Percentiles rank a stretch among this genome's conserved stretches.
Evolutionary conservation across 2,797 vertebrate species (phyloP).

Genomic region (Notamacropus eugenii): DNA sequence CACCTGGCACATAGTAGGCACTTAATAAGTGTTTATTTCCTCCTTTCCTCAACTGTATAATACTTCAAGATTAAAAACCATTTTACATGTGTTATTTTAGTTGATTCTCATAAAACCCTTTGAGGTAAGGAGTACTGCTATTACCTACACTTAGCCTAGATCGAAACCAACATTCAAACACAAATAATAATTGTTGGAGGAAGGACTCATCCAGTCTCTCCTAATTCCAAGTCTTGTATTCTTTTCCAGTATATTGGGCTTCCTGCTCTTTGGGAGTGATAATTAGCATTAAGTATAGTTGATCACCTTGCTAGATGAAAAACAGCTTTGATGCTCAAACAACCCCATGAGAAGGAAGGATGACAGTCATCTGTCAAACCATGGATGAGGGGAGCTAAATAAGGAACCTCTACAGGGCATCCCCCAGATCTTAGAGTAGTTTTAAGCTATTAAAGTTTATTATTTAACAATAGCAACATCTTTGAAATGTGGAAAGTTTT

Average conservation of each 20-base stretch:
- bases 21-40: not conserved
- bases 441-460: not conserved
- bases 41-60: not conserved
- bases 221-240: not conserved
- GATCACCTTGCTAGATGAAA: not conserved
- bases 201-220: not conserved
- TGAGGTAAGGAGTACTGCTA: not conserved
- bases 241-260: not conserved
- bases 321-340: not conserved
- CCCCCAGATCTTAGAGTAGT: not conserved
- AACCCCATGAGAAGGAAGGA: not conserved
- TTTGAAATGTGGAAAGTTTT: not conserved
- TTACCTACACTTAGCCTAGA: not conserved
- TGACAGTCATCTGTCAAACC: not conserved
- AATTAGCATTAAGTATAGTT: not conserved
- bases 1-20: not conserved
- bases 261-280: not conserved
- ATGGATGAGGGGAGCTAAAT: not conserved
- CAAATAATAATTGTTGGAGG: not conserved
- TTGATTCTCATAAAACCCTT: not conserved
- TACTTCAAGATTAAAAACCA: not conserved
- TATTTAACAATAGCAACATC: not conserved
- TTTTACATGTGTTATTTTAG: not conserved
- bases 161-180: not conserved
- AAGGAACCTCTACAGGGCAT: not conserved